A percentile compares a stretch with the other conserved stretches of the same genome.
phyloP scores from a whole-genome alignment of 2,888 invertebrate species.

The Caenorhabditis imperialis region DNA sequence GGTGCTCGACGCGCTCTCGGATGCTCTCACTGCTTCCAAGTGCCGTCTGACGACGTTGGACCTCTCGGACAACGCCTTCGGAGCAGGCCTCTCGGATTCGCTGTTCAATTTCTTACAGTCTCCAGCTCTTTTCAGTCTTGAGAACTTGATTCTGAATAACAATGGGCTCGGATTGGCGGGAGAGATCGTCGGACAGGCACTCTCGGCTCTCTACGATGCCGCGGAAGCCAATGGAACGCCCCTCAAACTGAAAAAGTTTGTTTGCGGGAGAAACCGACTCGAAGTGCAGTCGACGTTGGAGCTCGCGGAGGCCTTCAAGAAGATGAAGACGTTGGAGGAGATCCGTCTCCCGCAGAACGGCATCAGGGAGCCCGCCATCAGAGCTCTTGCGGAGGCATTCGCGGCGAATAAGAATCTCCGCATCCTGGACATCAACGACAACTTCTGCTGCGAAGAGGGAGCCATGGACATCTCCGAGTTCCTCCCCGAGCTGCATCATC shows the following conservation, averaged over 20 bases:
- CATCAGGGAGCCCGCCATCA: conserved; percentile 89
- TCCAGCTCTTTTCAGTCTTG: conserved; percentile 23
- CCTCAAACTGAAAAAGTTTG: conserved; percentile 83
- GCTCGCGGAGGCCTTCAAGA: conserved; percentile 88
- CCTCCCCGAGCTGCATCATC: conserved; percentile 62
- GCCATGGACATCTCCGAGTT: conserved; percentile 84
- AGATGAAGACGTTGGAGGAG: conserved; percentile 88
- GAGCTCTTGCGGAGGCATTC: conserved; percentile 84
- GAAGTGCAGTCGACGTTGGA: conserved; percentile 93
- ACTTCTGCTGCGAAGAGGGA: conserved; percentile 87
- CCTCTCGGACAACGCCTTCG: conserved; percentile 96
- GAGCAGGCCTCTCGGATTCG: conserved; percentile 95
- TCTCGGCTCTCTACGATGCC: not conserved
- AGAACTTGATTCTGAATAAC: conserved; percentile 84
- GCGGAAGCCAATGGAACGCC: conserved; percentile 79
- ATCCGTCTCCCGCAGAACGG: conserved; percentile 97
- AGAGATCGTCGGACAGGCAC: conserved; percentile 13
- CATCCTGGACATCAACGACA: conserved; percentile 91
- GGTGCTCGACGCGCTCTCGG: conserved; percentile 88
- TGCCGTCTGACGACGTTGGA: conserved; percentile 89
- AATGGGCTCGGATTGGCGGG: conserved; percentile 87
- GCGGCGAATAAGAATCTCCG: conserved; percentile 82
- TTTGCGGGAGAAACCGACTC: conserved; percentile 90
- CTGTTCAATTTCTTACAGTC: conserved; percentile 80
- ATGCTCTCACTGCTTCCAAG: conserved; percentile 87